Conservation (phyloP, 2,888 invertebrate species). For the Rhagonycha fulva region DNA sequence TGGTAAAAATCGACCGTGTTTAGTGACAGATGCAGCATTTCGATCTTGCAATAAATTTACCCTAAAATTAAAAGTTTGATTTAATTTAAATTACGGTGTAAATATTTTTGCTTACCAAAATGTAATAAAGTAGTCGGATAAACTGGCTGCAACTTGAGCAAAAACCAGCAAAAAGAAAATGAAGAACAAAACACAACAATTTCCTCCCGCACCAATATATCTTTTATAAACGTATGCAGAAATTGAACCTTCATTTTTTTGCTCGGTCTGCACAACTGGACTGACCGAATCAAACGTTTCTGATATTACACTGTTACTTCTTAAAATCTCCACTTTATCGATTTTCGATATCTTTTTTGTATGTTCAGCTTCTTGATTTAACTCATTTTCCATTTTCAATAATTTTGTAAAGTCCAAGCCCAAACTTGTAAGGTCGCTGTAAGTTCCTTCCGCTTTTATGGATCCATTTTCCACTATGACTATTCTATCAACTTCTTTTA, state of each 20-base stretch:
- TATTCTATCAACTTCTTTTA: constrained; percentile 60
- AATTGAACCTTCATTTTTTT: constrained; percentile 63
- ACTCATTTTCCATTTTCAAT: constrained; percentile 37
- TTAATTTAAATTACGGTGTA: neutral
- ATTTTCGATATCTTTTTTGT: constrained; percentile 33
- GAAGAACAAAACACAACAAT: neutral
- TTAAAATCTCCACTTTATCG: neutral
- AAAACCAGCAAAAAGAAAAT: neutral
- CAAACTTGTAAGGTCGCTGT: constrained; percentile 59
- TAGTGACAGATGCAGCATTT: neutral
- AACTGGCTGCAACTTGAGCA: constrained; percentile 61
- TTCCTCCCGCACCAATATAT: constrained; percentile 55
- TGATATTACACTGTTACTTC: constrained; percentile 32
- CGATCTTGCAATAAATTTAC: constrained; percentile 36
- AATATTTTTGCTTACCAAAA: constrained; percentile 64
- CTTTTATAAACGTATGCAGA: constrained; percentile 61
- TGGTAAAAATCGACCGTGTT: neutral
- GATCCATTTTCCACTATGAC: constrained; percentile 60
- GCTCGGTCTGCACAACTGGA: constrained; percentile 35
- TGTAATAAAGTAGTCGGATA: constrained; percentile 78
- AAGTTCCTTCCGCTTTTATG: constrained; percentile 64
- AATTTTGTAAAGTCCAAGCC: constrained; percentile 65
- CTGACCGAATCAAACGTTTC: constrained; percentile 27
- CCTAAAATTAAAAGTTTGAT: constrained; percentile 38
- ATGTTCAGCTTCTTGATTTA: constrained; percentile 38